A percentile compares a stretch with the other conserved stretches of the same genome.
phyloP scores from a whole-genome alignment of 2,113 vertebrate genomes.

The Phodopus roborovskii region DNA sequence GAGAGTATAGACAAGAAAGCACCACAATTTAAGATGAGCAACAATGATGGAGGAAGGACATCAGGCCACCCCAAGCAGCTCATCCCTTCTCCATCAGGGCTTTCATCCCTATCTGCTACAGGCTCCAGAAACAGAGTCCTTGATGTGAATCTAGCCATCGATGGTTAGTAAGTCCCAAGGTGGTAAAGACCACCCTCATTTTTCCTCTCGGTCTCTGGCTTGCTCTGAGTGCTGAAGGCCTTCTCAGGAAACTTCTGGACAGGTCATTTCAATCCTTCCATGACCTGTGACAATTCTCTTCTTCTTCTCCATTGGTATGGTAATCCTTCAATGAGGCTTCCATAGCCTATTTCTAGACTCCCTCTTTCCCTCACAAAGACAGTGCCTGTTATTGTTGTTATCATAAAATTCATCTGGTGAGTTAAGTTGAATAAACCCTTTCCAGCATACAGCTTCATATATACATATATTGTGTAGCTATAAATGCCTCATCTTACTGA shows the following conservation, averaged over 20 bases:
- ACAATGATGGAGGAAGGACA: slow-evolving; percentile 61
- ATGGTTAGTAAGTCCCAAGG: not conserved
- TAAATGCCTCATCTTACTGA: not conserved
- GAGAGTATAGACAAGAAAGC: too few relatives aligned
- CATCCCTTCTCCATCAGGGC: slow-evolving; percentile 30
- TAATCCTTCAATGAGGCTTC: not conserved
- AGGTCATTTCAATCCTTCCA: not conserved
- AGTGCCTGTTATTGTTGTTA: not conserved
- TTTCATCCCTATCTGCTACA: slow-evolving; percentile 10
- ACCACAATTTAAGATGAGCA: slow-evolving; percentile 61
- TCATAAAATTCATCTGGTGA: not conserved
- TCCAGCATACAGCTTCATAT: not conserved
- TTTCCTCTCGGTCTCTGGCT: not conserved
- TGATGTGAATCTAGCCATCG: not conserved
- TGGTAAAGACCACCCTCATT: not conserved
- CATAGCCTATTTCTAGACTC: not conserved
- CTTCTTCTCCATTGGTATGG: not conserved
- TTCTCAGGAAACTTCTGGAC: not conserved
- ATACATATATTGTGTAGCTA: not conserved
- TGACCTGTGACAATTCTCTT: not conserved
- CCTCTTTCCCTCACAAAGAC: not conserved
- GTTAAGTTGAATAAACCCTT: not conserved
- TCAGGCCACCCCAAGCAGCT: slow-evolving; percentile 71
- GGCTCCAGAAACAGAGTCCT: not conserved
- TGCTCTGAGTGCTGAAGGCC: not conserved